Evolutionary conservation across 2,888 invertebrate genomes (phyloP), one percentile per base, ranked within the genome.

Genomic region (Sarcophaga variegata): DNA sequence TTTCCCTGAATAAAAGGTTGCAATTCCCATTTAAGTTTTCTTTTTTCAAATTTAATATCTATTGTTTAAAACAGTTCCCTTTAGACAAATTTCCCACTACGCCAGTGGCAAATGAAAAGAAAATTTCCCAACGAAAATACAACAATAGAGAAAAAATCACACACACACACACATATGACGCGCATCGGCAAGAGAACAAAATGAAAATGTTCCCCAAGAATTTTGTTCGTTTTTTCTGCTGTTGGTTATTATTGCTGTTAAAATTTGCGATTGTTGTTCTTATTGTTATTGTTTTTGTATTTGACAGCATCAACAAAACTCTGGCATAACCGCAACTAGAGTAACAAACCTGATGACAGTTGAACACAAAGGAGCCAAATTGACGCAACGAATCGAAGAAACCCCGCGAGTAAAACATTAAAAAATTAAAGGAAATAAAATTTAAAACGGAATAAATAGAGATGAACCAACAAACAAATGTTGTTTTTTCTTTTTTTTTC

Each of bases 301-400:
- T 80, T 80, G 71, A 80, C 75, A 75, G 63, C 74, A 78, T 59
- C 27, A 83, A 86, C 71, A 81, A 84, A 81, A 87, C 84, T 72
- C 22, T 62, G 79, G 81, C 79, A 81, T 84, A 87, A 84, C 87
- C 87, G 75, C 87, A 87, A 84, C 81, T 76, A 84, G 84, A 87
- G 84, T 79, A 87, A 87, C 87, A 82, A 78, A 81, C 25, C 78
- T 81, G 84, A 87, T 87, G 87, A 87, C 87, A 87, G 87, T 87
- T 82, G 79, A 87, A 84, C 75, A 84, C 87, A 87, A 87, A 87
- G 87, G 78, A 84, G 87, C 84, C 87, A 71, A 78, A 84, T 78
- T 79, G 84, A 87, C 76, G 87, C 84, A 87, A 75, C 60, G 67
- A 54, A 54, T 14, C 2, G 17, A 54, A 17, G 5, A 81, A 72